These are phyloP conservation scores for Hippocampus barbouri DNA, from an alignment of 2,113 vertebrate species.

Conservation along the genomic window DNA sequence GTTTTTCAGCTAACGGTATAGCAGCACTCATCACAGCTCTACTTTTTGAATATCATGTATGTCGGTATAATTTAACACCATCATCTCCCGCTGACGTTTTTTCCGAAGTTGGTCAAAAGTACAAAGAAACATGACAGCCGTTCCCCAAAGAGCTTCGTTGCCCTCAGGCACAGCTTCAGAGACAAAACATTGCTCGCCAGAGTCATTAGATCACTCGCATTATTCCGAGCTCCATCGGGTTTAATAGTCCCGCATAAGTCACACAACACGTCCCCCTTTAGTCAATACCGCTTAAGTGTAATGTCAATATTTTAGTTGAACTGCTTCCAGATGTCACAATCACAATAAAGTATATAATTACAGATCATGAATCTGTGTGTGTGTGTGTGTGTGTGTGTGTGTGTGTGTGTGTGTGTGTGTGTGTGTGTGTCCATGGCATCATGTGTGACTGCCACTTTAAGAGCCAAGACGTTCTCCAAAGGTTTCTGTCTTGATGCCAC, in stretches of 20 bases:
- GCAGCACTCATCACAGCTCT: not conserved
- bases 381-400: constrained; percentile 20
- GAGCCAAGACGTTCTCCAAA: constrained; percentile 7
- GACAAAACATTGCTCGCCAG: constrained; percentile 3
- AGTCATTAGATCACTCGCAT: constrained; percentile 32
- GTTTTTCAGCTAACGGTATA: not conserved
- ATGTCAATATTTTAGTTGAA: constrained; percentile 20
- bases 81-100: not conserved
- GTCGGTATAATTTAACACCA: not conserved
- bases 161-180: constrained; percentile 2
- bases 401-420: constrained; percentile 24
- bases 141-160: not conserved
- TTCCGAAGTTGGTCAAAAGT: not conserved
- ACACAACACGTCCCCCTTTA: constrained; percentile 7
- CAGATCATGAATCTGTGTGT: constrained; percentile 12
- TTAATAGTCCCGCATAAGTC: constrained; percentile 36
- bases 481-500: constrained; percentile 10
- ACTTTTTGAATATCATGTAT: not conserved
- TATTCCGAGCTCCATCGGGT: constrained; percentile 37
- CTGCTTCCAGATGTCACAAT: constrained; percentile 11
- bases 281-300: constrained; percentile 11
- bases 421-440: constrained; percentile 12
- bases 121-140: not conserved
- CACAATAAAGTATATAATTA: not conserved
- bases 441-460: not conserved